A percentile compares a stretch with the other conserved stretches of the same genome.
Evolutionary conservation across 2,113 vertebrate species (phyloP).

Genomic region (Psephotus haematonotus): DNA sequence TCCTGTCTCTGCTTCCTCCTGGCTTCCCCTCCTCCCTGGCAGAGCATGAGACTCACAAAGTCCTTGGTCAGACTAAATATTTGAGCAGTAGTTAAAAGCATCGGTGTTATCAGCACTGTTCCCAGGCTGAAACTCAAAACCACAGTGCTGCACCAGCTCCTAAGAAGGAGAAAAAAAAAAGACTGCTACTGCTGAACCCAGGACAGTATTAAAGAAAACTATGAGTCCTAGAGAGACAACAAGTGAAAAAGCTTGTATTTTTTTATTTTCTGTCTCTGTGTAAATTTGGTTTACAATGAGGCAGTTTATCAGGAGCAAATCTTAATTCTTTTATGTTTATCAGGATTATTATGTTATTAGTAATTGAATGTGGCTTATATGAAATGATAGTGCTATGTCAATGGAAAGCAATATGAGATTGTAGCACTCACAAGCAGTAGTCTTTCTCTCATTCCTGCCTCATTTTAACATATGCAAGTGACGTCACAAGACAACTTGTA

Average conservation of each 20-base stretch:
- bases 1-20: no score
- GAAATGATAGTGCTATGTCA: neutral
- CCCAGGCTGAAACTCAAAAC: no score
- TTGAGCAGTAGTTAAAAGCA: no score
- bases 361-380: neutral
- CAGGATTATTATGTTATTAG: neutral
- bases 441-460: neutral
- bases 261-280: neutral
- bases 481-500: neutral
- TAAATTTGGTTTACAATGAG: neutral
- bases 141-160: no score
- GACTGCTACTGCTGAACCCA: no score
- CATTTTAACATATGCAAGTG: neutral
- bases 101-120: no score
- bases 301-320: neutral
- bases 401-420: neutral
- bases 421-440: neutral
- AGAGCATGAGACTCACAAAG: no score
- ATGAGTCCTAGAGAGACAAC: neutral
- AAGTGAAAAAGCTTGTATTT: rapidly evolving
- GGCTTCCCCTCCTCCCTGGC: no score
- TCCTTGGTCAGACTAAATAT: no score
- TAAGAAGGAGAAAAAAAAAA: no score
- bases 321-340: neutral
- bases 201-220: neutral